These are phyloP conservation scores for Sebastes miniatus DNA, from an alignment of 2,797 vertebrate genomes.

Conservation along the genomic window DNA sequence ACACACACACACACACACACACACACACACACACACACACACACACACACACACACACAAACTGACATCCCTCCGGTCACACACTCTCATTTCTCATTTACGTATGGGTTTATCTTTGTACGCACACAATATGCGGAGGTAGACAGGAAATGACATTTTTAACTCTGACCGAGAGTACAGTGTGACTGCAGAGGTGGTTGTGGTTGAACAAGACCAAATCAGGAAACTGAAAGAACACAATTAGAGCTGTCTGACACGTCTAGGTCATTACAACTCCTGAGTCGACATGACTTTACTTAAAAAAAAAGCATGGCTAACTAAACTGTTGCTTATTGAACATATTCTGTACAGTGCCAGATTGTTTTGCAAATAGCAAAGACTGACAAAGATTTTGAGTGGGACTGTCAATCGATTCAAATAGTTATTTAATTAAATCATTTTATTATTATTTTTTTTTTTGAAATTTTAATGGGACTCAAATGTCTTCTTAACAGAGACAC, in stretches of 20 bases:
- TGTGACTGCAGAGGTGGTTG: background rate
- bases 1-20: no score
- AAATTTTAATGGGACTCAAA: no score
- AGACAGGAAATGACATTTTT: constrained; percentile 17
- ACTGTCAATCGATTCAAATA: no score
- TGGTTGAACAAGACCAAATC: background rate
- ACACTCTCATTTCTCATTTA: constrained; percentile 7
- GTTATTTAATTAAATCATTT: no score
- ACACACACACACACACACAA: background rate
- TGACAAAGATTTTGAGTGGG: background rate
- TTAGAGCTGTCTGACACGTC: background rate
- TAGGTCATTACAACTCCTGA: background rate
- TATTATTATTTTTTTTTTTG: no score
- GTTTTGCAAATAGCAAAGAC: background rate
- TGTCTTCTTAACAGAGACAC: no score
- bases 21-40: no score
- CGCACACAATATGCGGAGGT: background rate
- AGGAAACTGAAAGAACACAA: background rate
- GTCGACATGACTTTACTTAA: background rate
- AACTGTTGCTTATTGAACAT: background rate
- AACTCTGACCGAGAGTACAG: background rate
- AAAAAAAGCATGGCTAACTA: background rate
- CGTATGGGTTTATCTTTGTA: background rate
- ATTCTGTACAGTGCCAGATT: background rate
- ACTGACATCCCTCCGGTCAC: background rate